phyloP scores from a whole-genome alignment of 1,140 invertebrate genomes.

The Drosophila obscura region DNA sequence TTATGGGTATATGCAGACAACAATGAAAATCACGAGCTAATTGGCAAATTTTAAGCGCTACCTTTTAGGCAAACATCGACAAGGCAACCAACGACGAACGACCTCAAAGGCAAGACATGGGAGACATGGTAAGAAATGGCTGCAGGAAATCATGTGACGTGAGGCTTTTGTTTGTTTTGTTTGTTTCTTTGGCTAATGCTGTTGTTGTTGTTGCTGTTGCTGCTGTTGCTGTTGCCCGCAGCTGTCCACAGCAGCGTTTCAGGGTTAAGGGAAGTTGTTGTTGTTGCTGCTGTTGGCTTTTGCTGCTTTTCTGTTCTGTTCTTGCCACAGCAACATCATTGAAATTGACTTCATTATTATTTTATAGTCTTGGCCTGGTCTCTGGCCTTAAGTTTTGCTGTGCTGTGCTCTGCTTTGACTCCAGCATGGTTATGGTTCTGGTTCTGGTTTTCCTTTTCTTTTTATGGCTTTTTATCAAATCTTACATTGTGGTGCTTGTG shows the following conservation, averaged over 20 bases:
- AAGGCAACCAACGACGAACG: conserved; percentile 22
- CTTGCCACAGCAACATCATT: conserved; percentile 59
- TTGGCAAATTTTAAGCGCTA: conserved; percentile 55
- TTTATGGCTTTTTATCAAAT: conserved; percentile 68
- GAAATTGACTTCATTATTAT: conserved; percentile 81
- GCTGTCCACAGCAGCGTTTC: conserved; percentile 52
- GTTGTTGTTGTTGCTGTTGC: conserved; percentile 7
- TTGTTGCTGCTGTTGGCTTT: conserved; percentile 21
- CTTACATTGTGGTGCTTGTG: conserved; percentile 71
- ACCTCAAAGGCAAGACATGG: conserved; percentile 48
- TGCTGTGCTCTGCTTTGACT: conserved; percentile 5
- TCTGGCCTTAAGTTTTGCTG: conserved; percentile 43
- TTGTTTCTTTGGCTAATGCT: conserved; percentile 17
- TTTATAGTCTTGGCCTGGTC: conserved; percentile 54
- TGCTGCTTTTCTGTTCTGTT: conserved; percentile 1
- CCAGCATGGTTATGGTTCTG: too few species aligned
- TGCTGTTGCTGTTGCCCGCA: conserved; percentile 37
- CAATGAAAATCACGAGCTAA: conserved; percentile 55
- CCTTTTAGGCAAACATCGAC: conserved; percentile 17
- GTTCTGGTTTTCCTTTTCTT: conserved; percentile 28
- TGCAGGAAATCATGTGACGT: conserved; percentile 75
- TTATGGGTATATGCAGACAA: conserved; percentile 7
- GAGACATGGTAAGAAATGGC: conserved; percentile 66
- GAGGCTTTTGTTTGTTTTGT: conserved; percentile 65
- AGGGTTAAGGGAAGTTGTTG: conserved; percentile 12